These are phyloP conservation scores for Harpalus rubripes DNA, from an alignment of 2,888 invertebrate genomes.

Conservation along the genomic window DNA sequence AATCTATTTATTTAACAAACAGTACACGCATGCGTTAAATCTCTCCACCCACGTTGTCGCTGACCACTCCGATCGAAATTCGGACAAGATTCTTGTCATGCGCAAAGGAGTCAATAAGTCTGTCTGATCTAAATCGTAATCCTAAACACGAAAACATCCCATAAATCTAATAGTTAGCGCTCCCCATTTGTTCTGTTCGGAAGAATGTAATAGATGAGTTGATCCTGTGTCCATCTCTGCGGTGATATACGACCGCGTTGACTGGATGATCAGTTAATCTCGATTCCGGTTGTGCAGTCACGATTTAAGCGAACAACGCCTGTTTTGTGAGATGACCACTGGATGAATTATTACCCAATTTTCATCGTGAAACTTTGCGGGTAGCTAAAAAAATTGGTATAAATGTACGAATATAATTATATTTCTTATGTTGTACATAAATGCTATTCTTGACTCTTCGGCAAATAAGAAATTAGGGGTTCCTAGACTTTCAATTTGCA, in stretches of 20 bases:
- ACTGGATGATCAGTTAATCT: conserved; percentile 70
- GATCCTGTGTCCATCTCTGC: conserved; percentile 53
- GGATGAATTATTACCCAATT: conserved; percentile 15
- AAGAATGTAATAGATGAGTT: conserved; percentile 10
- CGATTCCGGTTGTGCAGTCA: conserved; percentile 70
- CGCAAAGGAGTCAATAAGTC: conserved; percentile 9
- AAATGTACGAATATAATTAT: not conserved
- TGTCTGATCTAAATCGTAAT: not conserved
- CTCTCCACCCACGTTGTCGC: conserved; percentile 10
- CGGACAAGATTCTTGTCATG: conserved; percentile 12
- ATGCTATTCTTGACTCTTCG: not conserved
- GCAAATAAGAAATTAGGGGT: not conserved
- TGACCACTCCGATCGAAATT: conserved; percentile 28
- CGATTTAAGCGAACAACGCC: conserved; percentile 55
- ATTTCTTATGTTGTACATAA: too few species aligned
- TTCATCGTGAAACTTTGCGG: not conserved
- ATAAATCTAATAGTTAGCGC: conserved; percentile 21
- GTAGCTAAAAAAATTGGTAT: not conserved
- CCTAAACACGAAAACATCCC: conserved; percentile 32
- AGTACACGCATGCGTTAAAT: conserved; percentile 5
- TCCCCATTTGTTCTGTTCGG: conserved; percentile 44
- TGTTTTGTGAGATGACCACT: conserved; percentile 17
- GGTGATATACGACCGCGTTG: conserved; percentile 49
- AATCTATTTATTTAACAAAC: not conserved
- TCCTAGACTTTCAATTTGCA: too few species aligned